Base-by-base conservation (phyloP, 2,797 vertebrate species). In the Argyrosomus regius region DNA sequence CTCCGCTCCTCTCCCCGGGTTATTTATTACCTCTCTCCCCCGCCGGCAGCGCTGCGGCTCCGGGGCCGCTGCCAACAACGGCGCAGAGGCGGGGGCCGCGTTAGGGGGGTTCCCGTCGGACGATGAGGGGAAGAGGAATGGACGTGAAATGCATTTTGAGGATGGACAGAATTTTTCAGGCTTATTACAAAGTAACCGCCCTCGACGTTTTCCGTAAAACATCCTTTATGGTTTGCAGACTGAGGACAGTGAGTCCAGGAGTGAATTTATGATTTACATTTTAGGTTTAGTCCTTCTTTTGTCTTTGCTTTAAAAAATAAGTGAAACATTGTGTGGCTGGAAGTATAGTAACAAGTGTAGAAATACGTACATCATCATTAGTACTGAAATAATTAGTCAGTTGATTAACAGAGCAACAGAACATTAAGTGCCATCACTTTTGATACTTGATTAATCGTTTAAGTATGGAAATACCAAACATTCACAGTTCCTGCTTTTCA, bases 11-110 rank as follows among this genome's bases (percentile, higher is more conserved):
- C 96, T 97, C 96, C 95, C 94, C 96, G 95, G 97, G 97, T 99
- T 98, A 99, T 99, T 99, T 98, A 99, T 98, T 97, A 97, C 97
- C 96, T 96, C 96, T 96, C 96, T 96, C 95, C 96, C 95, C 95
- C 96, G 96, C 96, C 96, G 96, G 96, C 97, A 96, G 96, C 95
- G 95, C 95, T 95, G 96, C 96, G 96, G 96, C 97, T 97, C 95
- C 93, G 95, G 96, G 95, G 96, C 96, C 93, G 95, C 95, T 95
- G 97, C 97, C 97, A 97, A 95, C 95, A 94, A 91, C 94, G 92
- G 94, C 89, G 95, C 95, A 90, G 95, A 96, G 95, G 94, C 92
- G 90, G 88, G 96, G 94, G 96, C 93, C 80, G 68, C 54, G 46
- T 26, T 2, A 84, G 87, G 97, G 96, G 95, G 97, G 87, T 81